Base-by-base conservation (phyloP, 2,113 vertebrate genomes). In the Bagarius yarrelli region DNA sequence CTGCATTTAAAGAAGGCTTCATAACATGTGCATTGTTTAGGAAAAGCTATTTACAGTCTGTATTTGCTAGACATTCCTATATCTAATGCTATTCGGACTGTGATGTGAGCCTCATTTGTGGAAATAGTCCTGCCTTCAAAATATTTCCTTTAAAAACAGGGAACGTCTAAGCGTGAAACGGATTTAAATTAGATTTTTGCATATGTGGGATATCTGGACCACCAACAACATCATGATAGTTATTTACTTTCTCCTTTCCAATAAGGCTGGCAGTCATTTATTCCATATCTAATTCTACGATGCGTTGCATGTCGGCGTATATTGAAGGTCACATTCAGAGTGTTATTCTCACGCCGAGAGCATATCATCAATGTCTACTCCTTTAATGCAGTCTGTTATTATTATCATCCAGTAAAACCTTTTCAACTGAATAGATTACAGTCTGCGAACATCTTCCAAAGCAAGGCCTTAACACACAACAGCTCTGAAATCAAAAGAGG, bases 121-220 rank as follows among this genome's bases (percentile, higher is more conserved):
- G 53, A 59, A 67, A 79, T 21, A 78, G 25, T 44, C 3, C 34
- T 59, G 30, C 13, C 21, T 40, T 36, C 53, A 59, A n/a, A 40
- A 14, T 25, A 19, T 32, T 52, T 50, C 47, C 63, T 69, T 55
- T 69, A n/a, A 57, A 67, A 79, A 69, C 73, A 67, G 18, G 40
- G 63, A 23, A 44, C 11, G 34, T 69, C 52, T 56, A 25, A 69
- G 32, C 11, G 11, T 79, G 16, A 59, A 56, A 79, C 59, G 19
- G 52, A 79, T 70, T 79, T 5, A 6, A 70, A 79, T 57, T 53
- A 59, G 63, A 34, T 59, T 53, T 32, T 25, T 79, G 78, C 64
- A 50, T 71, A 79, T 79, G 78, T 23, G n/a, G 66, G 34, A 79
- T 66, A 79, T 36, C 63, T 69, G 63, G 50, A 27, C 47, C 63